A percentile compares a stretch with the other conserved stretches of the same genome.
Evolutionary conservation across 2,888 invertebrate genomes (phyloP).

Genomic region (Drosophila birchii): DNA sequence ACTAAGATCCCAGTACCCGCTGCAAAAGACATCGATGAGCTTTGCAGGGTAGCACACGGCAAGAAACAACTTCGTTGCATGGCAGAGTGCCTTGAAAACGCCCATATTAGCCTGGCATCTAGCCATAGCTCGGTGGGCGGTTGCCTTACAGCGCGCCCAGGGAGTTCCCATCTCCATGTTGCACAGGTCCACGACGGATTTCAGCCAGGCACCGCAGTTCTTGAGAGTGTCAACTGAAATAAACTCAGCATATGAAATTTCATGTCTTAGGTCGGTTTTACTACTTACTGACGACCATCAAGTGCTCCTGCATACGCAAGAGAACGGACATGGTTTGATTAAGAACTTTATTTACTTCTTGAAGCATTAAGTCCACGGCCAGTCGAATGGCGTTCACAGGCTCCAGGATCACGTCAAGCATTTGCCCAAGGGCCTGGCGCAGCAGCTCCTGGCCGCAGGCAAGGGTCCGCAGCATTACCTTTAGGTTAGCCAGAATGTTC

Average conservation of each 20-base stretch:
- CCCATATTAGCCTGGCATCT: conserved; percentile 88
- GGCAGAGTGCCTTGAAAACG: conserved; percentile 86
- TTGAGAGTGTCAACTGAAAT: conserved; percentile 89
- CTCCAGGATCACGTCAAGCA: conserved; percentile 88
- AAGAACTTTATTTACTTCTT: conserved; percentile 87
- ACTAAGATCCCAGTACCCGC: conserved; percentile 88
- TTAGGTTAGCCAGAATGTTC: conserved; percentile 90
- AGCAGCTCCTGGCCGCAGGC: conserved; percentile 92
- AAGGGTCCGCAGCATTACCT: conserved; percentile 90
- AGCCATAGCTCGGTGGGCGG: conserved; percentile 87
- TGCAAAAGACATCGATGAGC: conserved; percentile 88
- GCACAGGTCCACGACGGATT: conserved; percentile 88
- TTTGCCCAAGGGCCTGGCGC: conserved; percentile 87
- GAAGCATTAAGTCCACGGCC: conserved; percentile 87
- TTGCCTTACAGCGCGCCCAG: conserved; percentile 88
- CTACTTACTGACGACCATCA: conserved; percentile 87
- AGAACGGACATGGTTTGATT: conserved; percentile 87
- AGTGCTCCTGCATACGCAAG: conserved; percentile 87
- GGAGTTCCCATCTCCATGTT: conserved; percentile 91
- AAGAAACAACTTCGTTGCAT: conserved; percentile 86
- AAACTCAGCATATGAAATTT: neutral
- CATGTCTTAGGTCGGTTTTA: neutral
- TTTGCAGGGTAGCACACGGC: conserved; percentile 88
- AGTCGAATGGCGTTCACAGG: conserved; percentile 89
- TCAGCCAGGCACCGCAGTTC: conserved; percentile 89